Conservation (phyloP, 1,140 invertebrate genomes). For the Procambarus clarkii region DNA sequence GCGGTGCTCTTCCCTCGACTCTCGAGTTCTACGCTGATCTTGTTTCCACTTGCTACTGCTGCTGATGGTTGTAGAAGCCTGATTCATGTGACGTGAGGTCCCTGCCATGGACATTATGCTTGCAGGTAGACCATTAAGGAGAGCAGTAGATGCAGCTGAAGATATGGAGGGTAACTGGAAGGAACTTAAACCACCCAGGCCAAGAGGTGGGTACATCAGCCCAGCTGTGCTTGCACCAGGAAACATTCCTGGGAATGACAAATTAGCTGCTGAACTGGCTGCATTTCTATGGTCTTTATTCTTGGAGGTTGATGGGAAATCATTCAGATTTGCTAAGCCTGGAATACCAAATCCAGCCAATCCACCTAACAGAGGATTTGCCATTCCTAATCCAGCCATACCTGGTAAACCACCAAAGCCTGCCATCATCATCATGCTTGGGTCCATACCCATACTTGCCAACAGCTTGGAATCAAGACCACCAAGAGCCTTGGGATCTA, state of each 20-base stretch:
- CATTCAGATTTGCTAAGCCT: slow-evolving; percentile 37
- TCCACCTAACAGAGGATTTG: slow-evolving; percentile 70
- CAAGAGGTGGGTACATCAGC: slow-evolving; percentile 72
- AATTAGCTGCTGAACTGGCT: slow-evolving; percentile 51
- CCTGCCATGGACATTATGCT: slow-evolving; percentile 63
- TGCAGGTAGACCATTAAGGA: slow-evolving; percentile 68
- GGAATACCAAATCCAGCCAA: slow-evolving; percentile 67
- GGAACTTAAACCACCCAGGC: slow-evolving; percentile 64
- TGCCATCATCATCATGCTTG: slow-evolving; percentile 72
- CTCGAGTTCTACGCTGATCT: slow-evolving; percentile 18
- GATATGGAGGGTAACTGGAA: slow-evolving; percentile 69
- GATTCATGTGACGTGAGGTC: slow-evolving; percentile 32
- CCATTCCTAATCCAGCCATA: slow-evolving; percentile 67
- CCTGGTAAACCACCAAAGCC: slow-evolving; percentile 71
- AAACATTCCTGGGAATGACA: slow-evolving; percentile 67
- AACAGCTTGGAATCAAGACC: slow-evolving; percentile 73
- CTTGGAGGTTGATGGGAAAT: slow-evolving; percentile 64
- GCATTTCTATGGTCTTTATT: slow-evolving; percentile 63
- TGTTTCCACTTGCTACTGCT: slow-evolving; percentile 52
- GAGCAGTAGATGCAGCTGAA: slow-evolving; percentile 38
- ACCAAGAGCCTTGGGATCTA: slow-evolving; percentile 57
- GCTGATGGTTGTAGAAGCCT: slow-evolving; percentile 31
- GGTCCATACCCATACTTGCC: slow-evolving; percentile 69
- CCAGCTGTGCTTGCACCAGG: slow-evolving; percentile 63
- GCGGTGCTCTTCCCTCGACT: neutral